Conservation (phyloP, 2,888 invertebrate species). For the Ennomos fuscantarius region DNA sequence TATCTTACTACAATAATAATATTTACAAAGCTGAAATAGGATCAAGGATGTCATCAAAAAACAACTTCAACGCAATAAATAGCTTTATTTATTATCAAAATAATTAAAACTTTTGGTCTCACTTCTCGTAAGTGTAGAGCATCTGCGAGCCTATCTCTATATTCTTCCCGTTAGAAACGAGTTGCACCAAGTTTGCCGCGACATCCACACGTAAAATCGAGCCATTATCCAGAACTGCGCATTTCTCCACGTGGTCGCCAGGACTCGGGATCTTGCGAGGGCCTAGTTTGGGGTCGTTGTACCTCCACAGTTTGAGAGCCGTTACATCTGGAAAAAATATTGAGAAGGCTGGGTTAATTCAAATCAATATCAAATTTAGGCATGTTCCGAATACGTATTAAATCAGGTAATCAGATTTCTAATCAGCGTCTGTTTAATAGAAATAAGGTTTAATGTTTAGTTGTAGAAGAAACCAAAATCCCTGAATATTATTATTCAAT, state of each 20-base stretch:
- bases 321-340: constrained; percentile 84
- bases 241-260: constrained; percentile 87
- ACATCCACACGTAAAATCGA: constrained; percentile 82
- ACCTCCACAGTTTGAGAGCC: constrained; percentile 90
- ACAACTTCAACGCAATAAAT: constrained; percentile 41
- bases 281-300: constrained; percentile 90
- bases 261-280: constrained; percentile 90
- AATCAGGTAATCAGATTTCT: too few relatives aligned
- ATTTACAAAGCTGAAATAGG: too few relatives aligned
- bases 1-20: too few relatives aligned
- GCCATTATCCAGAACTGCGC: constrained; percentile 77
- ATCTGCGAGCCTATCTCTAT: constrained; percentile 82
- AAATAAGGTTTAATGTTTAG: too few relatives aligned
- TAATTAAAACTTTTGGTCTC: constrained; percentile 37
- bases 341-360: too few relatives aligned
- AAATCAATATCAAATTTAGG: too few relatives aligned
- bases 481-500: too few relatives aligned
- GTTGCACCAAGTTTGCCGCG: constrained; percentile 66
- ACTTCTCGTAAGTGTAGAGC: constrained; percentile 80
- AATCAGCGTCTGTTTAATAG: too few relatives aligned
- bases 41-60: constrained; percentile 2
- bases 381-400: too few relatives aligned
- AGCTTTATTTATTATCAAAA: constrained; percentile 36
- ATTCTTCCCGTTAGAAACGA: constrained; percentile 72
- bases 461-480: too few relatives aligned